phyloP scores from a whole-genome alignment of 1,140 invertebrate species.

The Macrocentrus cingulum region DNA sequence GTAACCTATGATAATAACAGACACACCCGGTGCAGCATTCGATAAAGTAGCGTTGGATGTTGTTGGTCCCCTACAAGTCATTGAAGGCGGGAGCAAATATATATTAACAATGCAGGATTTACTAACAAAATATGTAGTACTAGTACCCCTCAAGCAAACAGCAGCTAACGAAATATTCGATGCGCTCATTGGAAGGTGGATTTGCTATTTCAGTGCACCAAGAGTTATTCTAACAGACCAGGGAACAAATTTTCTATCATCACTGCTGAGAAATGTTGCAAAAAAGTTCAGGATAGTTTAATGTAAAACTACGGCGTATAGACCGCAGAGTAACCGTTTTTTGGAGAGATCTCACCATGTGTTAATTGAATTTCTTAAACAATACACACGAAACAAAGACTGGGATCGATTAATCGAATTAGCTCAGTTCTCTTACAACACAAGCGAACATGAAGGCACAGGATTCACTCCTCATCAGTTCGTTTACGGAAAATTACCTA shows the following conservation, averaged over 20 bases:
- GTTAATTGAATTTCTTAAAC: too few species aligned
- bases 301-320: neutral
- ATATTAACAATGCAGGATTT: conserved; percentile 5
- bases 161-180: conserved; percentile 12
- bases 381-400: too few species aligned
- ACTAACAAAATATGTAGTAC: conserved; percentile 11
- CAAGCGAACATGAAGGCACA: conserved; percentile 5
- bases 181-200: neutral
- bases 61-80: conserved; percentile 12
- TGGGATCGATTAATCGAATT: too few species aligned
- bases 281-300: neutral
- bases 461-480: conserved; percentile 11
- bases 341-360: too few species aligned
- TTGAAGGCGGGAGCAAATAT: conserved; percentile 1
- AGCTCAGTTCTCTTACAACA: conserved; percentile 8
- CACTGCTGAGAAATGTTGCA: neutral
- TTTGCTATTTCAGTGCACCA: conserved; percentile 15
- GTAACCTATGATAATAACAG: conserved; percentile 18
- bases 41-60: conserved; percentile 21
- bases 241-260: neutral
- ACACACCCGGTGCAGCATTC: conserved; percentile 12
- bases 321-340: too few species aligned
- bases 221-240: conserved; percentile 18
- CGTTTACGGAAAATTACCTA: conserved; percentile 5
- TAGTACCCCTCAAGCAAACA: conserved; percentile 4